Base-by-base conservation (phyloP, 2,113 vertebrate genomes). In the Agelaius tricolor region DNA sequence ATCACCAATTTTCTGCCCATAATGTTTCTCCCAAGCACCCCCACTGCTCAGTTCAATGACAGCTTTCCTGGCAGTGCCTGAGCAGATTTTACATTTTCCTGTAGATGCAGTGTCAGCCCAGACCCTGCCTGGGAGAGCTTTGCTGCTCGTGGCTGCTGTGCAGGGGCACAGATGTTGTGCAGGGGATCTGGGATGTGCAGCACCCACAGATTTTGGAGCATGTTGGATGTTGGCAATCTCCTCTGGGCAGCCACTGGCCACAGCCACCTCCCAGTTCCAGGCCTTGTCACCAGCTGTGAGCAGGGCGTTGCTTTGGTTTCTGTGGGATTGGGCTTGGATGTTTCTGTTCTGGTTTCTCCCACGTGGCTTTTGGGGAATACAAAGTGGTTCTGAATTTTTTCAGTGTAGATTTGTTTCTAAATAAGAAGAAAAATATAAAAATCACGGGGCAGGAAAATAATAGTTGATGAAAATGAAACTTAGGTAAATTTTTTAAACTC, bases 11-110 rank as follows among this genome's bases (percentile, higher is more conserved):
- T 86, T 71, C 55, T 87, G 33, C 39, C 65, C 12, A 2, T 28
- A 4, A 5, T 67, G 7, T 13, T 71, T 55, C 54, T 94, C 49
- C 30, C 83, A 66, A 74, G 10, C 51, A 54, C 52, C 33, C 30
- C 41, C 47, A 28, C 30, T 75, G 46, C 61, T 89, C 61, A 33
- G 3, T 66, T 52, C 84, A 43, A 0, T 65, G 65, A 33, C 71
- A 93, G 57, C 57, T 87, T 82, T 91, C 68, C 80, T 94, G 89
- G 63, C 37, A 55, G 73, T 63, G 69, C 89, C 77, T 33, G 18
- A 91, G 74, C 39, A 67, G 43, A 62, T 81, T 87, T 94, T 87
- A 20, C 44, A 51, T 91, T 72, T 89, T 94, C 30, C 68, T 58
- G 66, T 33, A 68, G 59, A 17, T 78, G 63, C 67, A 46, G 35